A percentile compares a stretch with the other conserved stretches of the same genome.
Conservation (phyloP, 2,888 invertebrate species). For the Rhogogaster chlorosoma region DNA sequence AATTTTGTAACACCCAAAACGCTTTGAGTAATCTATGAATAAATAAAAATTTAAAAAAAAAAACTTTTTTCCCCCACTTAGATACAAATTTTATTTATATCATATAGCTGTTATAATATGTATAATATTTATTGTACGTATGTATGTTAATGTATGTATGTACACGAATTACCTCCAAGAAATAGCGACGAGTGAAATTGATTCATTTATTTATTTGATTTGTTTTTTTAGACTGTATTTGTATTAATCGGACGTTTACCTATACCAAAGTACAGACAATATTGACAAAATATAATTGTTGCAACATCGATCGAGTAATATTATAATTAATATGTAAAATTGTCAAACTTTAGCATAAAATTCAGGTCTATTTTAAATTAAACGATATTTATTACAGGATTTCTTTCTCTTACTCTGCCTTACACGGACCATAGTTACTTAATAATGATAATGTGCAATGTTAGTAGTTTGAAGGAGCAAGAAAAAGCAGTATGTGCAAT, state of each 20-base stretch:
- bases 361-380: constrained; percentile 1
- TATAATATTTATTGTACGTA: neutral
- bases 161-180: constrained; percentile 22
- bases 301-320: neutral
- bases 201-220: neutral
- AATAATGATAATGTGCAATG: constrained; percentile 2
- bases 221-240: neutral
- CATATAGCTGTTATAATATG: constrained; percentile 55
- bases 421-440: neutral
- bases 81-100: constrained; percentile 45
- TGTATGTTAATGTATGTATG: constrained; percentile 2
- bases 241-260: constrained; percentile 37
- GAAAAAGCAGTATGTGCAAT: no score
- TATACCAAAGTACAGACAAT: constrained; percentile 22
- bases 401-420: neutral
- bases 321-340: neutral
- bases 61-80: neutral
- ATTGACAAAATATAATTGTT: constrained; percentile 25
- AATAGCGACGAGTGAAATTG: constrained; percentile 24
- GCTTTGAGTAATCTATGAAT: constrained; percentile 11
- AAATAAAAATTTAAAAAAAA: constrained; percentile 2
- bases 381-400: neutral
- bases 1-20: neutral
- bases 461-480: no score
- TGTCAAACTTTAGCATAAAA: constrained; percentile 1